These are phyloP conservation scores for Crossaster papposus DNA, from an alignment of 53 echinoderm and acorn worm species.

Conservation along the genomic window DNA sequence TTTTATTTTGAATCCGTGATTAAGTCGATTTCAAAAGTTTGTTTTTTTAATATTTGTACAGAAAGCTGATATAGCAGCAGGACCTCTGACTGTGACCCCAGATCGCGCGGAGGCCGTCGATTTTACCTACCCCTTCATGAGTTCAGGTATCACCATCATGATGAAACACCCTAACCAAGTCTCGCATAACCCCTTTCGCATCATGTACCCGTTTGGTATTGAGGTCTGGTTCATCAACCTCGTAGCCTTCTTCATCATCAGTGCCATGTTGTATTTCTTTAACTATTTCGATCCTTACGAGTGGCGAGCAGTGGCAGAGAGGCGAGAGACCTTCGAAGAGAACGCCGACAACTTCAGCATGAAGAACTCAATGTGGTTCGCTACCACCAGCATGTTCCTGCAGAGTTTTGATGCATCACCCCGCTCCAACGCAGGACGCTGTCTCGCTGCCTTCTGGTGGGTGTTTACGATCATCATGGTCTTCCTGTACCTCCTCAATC, in stretches of 20 bases:
- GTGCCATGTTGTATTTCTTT: slow-evolving; percentile 80
- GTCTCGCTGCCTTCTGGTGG: slow-evolving; percentile 96
- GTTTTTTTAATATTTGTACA: slow-evolving; percentile 49
- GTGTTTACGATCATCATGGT: slow-evolving; percentile 94
- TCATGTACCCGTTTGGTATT: slow-evolving; percentile 95
- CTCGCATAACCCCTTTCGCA: slow-evolving; percentile 84
- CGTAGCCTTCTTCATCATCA: slow-evolving; percentile 79
- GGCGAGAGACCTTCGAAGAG: slow-evolving; percentile 86
- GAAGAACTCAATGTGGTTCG: slow-evolving; percentile 97
- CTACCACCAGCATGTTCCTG: slow-evolving; percentile 82
- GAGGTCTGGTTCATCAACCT: slow-evolving; percentile 97
- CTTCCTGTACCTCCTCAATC: slow-evolving; percentile 91
- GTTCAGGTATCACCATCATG: slow-evolving; percentile 85
- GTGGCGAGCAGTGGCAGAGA: slow-evolving; percentile 89
- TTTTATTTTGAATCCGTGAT: not conserved
- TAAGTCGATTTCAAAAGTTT: not conserved
- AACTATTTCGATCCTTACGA: slow-evolving; percentile 96
- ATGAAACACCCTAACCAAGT: slow-evolving; percentile 84
- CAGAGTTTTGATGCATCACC: slow-evolving; percentile 94
- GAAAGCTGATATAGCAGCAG: slow-evolving; percentile 99
- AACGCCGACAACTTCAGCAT: slow-evolving; percentile 93
- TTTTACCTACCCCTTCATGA: slow-evolving; percentile 98
- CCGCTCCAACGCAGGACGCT: slow-evolving; percentile 89
- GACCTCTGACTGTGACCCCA: slow-evolving; percentile 86
- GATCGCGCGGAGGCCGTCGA: slow-evolving; percentile 85